Percentiles rank a stretch among this genome's conserved stretches.
Conservation (phyloP, 2,113 vertebrate genomes). For the Xiphophorus hellerii region DNA sequence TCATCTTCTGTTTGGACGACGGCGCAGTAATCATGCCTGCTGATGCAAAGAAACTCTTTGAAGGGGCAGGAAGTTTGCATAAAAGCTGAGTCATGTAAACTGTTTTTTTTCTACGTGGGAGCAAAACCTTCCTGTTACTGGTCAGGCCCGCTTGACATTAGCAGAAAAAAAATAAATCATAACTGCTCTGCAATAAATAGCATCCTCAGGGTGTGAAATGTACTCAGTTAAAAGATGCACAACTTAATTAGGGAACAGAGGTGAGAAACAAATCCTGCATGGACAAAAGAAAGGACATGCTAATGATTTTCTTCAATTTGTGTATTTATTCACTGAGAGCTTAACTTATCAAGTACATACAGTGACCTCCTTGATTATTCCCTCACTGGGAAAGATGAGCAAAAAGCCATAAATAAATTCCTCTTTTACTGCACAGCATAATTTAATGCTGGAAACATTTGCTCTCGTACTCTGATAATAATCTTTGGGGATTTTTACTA, state of each 20-base stretch:
- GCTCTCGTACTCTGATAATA: no score
- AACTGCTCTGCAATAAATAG: not conserved
- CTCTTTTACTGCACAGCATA: no score
- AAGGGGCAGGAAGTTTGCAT: slow-evolving; percentile 69
- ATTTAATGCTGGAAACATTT: no score
- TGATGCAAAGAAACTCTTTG: slow-evolving; percentile 40
- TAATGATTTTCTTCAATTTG: not conserved
- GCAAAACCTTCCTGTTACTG: slow-evolving; percentile 26
- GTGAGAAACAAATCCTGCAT: not conserved
- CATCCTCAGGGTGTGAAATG: not conserved
- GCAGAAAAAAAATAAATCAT: slow-evolving; percentile 18
- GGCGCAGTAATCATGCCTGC: slow-evolving; percentile 29
- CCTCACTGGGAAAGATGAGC: no score
- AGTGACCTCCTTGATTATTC: no score
- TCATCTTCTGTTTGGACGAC: slow-evolving; percentile 21
- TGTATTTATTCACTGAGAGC: not conserved
- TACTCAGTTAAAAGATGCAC: not conserved
- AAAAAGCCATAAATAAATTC: no score
- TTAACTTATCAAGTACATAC: no score
- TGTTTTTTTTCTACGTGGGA: slow-evolving; percentile 7
- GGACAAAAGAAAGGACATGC: not conserved
- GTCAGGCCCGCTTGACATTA: slow-evolving; percentile 26
- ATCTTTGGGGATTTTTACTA: no score
- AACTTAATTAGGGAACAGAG: not conserved
- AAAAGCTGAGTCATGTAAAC: slow-evolving; percentile 72